Evolutionary conservation across 2,888 invertebrate species (phyloP).

Genomic region (Tenthredo amoena): DNA sequence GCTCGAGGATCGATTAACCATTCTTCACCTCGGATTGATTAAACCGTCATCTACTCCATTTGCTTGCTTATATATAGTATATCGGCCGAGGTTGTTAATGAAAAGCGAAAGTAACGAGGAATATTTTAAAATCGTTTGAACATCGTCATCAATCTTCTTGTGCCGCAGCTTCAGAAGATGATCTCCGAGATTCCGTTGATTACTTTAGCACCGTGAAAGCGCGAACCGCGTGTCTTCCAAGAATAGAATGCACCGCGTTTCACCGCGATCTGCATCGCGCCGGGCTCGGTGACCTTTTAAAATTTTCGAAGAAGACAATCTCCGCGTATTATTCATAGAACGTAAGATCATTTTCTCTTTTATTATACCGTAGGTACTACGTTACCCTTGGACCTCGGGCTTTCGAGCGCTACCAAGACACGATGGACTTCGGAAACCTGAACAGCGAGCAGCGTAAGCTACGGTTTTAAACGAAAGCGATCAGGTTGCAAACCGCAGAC

Average conservation of each 20-base stretch:
- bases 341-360: slow-evolving; percentile 6
- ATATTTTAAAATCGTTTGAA: neutral
- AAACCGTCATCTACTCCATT: neutral
- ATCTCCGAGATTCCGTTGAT: slow-evolving; percentile 30
- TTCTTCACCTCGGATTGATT: neutral
- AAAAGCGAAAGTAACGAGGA: slow-evolving; percentile 8
- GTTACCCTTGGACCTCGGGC: neutral
- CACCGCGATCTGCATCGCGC: neutral
- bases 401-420: neutral
- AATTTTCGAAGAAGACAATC: slow-evolving; percentile 10
- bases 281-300: slow-evolving; percentile 36
- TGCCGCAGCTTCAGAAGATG: neutral
- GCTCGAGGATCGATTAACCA: neutral
- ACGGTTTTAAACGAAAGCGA: slow-evolving; percentile 26
- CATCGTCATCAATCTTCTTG: slow-evolving; percentile 18
- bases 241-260: slow-evolving; percentile 29
- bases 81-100: neutral
- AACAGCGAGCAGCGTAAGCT: neutral
- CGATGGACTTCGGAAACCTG: neutral
- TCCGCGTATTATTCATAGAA: slow-evolving; percentile 30
- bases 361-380: neutral
- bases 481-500: slow-evolving; percentile 38
- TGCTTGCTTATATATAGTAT: neutral
- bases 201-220: slow-evolving; percentile 39
- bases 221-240: slow-evolving; percentile 1